Conservation (phyloP, 2,888 invertebrate genomes). For the Caenorhabditis plicata region DNA sequence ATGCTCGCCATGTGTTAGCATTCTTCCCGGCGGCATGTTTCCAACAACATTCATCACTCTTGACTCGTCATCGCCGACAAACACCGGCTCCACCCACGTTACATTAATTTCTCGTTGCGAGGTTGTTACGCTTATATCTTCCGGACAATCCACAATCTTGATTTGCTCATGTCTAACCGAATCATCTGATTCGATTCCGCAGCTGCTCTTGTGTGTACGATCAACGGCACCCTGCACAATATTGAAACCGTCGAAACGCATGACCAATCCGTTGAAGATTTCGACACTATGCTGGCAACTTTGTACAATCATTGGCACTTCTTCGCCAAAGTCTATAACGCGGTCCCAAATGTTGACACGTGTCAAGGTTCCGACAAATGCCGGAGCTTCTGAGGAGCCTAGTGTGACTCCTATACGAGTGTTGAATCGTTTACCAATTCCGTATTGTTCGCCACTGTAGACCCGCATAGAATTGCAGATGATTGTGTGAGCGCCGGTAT, state of each 20-base stretch:
- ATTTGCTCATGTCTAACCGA: slow-evolving; percentile 3
- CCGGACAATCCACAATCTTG: slow-evolving; percentile 74
- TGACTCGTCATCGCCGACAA: too few relatives aligned
- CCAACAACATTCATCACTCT: slow-evolving; percentile 59
- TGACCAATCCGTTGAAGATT: slow-evolving; percentile 79
- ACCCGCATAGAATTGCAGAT: slow-evolving; percentile 94
- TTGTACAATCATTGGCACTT: slow-evolving; percentile 59
- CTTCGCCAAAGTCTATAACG: slow-evolving; percentile 79
- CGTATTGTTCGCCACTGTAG: slow-evolving; percentile 86
- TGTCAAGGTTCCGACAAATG: slow-evolving; percentile 77
- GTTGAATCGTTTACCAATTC: slow-evolving; percentile 79
- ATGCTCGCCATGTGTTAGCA: slow-evolving; percentile 64
- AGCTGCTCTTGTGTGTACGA: slow-evolving; percentile 76
- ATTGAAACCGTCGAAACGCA: slow-evolving; percentile 93
- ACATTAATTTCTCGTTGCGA: slow-evolving; percentile 68
- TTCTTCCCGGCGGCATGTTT: slow-evolving; percentile 61
- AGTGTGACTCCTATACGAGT: slow-evolving; percentile 65
- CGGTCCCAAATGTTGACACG: slow-evolving; percentile 92
- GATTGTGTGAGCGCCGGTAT: slow-evolving; percentile 82
- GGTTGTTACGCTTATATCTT: slow-evolving; percentile 89
- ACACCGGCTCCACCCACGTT: slow-evolving; percentile 60
- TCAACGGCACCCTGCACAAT: slow-evolving; percentile 69
- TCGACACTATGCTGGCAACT: slow-evolving; percentile 69
- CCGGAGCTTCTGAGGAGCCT: slow-evolving; percentile 11
- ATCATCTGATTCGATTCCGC: slow-evolving; percentile 75